Evolutionary conservation across 1,140 invertebrate species (phyloP).

Genomic region (Brachystomella parvula): DNA sequence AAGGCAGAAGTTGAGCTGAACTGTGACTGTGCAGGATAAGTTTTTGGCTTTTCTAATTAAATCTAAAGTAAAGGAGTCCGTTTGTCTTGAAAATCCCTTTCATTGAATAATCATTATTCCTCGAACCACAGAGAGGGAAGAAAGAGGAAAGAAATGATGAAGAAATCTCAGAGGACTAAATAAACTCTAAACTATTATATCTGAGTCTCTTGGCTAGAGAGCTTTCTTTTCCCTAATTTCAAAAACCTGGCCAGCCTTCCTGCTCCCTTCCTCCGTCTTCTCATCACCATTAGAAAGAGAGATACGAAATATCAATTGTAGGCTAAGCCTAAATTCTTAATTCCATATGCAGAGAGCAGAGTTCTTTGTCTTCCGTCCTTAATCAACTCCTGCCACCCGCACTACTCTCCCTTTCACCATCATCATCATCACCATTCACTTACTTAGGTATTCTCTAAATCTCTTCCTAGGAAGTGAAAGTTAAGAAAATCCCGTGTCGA

Average conservation of each 20-base stretch:
- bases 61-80: slow-evolving; percentile 31
- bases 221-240: too few relatives aligned
- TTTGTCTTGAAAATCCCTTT: slow-evolving; percentile 28
- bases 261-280: not conserved
- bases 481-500: not conserved
- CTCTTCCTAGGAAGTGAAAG: not conserved
- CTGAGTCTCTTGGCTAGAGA: too few relatives aligned
- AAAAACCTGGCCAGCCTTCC: not conserved
- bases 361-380: slow-evolving; percentile 14
- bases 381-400: slow-evolving; percentile 28
- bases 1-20: too few relatives aligned
- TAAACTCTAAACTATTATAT: not conserved
- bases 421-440: not conserved
- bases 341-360: not conserved
- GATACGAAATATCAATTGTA: not conserved
- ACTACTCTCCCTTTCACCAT: slow-evolving; percentile 8
- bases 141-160: slow-evolving; percentile 8
- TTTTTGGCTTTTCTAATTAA: slow-evolving; percentile 39
- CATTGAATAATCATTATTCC: slow-evolving; percentile 36
- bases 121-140: not conserved
- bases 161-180: not conserved
- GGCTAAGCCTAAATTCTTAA: not conserved
- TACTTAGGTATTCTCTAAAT: not conserved
- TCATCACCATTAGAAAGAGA: not conserved
- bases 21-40: slow-evolving; percentile 15